phyloP scores from a whole-genome alignment of 2,113 vertebrate species.

The Labrus mixtus region DNA sequence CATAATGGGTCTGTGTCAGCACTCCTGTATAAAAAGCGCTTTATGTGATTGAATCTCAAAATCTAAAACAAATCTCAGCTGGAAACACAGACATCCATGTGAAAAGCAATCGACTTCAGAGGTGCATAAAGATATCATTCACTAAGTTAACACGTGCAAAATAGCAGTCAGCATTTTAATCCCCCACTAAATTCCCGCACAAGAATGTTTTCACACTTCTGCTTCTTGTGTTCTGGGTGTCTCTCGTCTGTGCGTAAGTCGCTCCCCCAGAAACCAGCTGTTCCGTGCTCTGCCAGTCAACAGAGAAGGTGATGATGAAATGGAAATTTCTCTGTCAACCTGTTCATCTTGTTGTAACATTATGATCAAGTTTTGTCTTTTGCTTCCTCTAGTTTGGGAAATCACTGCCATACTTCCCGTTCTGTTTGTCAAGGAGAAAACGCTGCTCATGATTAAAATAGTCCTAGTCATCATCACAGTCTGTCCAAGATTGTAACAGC shows the following conservation, averaged over 20 bases:
- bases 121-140: background rate
- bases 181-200: conserved; percentile 40
- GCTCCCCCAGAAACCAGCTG: conserved; percentile 26
- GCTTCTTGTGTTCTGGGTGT: conserved; percentile 42
- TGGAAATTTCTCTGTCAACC: conserved; percentile 11
- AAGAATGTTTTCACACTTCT: conserved; percentile 42
- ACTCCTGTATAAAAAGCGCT: background rate
- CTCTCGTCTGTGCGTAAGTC: background rate
- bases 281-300: conserved; percentile 53
- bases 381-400: conserved; percentile 37
- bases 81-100: background rate
- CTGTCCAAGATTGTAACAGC: background rate
- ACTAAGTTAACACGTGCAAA: background rate
- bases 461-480: background rate
- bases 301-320: conserved; percentile 11
- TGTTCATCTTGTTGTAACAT: background rate
- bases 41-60: background rate
- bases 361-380: background rate
- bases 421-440: background rate
- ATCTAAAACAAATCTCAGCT: background rate
- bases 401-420: conserved; percentile 20
- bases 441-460: background rate
- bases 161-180: background rate
- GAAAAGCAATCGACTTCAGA: background rate
- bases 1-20: no score